Evolutionary conservation across 2,113 vertebrate genomes (phyloP).

Genomic region (Thalassarche chlororhynchos): DNA sequence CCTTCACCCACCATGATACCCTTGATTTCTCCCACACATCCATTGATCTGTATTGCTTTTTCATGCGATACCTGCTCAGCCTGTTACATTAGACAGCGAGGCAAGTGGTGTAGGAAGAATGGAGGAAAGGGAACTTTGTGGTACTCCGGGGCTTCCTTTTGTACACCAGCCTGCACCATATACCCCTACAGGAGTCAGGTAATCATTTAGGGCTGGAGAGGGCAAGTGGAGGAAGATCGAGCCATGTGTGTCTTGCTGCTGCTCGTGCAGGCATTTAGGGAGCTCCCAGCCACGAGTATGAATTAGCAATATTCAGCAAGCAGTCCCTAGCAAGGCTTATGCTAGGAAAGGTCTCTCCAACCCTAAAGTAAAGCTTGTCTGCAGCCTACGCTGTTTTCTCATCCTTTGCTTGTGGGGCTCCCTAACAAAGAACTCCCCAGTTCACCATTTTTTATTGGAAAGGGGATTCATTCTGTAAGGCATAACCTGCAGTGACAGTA

Average conservation of each 20-base stretch:
- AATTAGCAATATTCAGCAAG: neutral
- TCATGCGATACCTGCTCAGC: neutral
- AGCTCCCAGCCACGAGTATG: neutral
- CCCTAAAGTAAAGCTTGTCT: neutral
- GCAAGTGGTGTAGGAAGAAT: neutral
- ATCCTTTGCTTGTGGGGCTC: neutral
- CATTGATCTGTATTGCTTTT: neutral
- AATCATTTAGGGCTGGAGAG: neutral
- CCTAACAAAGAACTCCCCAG: neutral
- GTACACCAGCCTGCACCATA: neutral
- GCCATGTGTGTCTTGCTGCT: neutral
- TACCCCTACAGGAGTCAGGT: neutral
- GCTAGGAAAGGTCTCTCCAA: neutral
- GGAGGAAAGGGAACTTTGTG: neutral
- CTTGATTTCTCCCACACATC: neutral
- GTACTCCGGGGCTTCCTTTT: neutral
- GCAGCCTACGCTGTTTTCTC: neutral
- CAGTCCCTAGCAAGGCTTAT: neutral
- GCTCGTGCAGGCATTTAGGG: neutral
- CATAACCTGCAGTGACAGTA: neutral
- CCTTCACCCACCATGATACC: neutral
- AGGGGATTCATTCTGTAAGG: neutral
- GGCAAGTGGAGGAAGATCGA: neutral
- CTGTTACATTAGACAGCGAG: accelerated
- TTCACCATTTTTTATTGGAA: neutral